Base-by-base conservation (phyloP, 2,888 invertebrate species). In the Plagodis dolabraria region DNA sequence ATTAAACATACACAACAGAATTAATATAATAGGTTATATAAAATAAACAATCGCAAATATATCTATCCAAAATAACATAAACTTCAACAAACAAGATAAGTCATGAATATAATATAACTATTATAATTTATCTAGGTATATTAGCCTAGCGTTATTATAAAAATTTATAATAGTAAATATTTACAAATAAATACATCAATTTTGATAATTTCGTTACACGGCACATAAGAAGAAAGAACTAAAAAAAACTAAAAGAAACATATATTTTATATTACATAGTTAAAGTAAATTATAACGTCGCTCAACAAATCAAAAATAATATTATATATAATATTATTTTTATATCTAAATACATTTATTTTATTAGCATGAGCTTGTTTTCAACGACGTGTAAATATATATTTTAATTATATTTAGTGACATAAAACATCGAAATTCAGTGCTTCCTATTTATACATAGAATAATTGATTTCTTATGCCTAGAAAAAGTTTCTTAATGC, bases 371-470 rank as follows among this genome's bases (percentile, higher is more conserved):
- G 74, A 76, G 72, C 76, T 71, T 69, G 68, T 69, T 8, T 40
- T 75, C 85, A 87, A 86, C 83, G 78, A 86, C 82, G 78, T 86
- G 83, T 90, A 89, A 85, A 88, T 89, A 87, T 86, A 87, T 60
- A 82, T 80, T 79, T 87, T 84, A 83, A 83, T 82, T 83, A 49
- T 50, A 55, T 74, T 79, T 80, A 67, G 90, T 90, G 90, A 85
- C 83, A 83, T 85, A 88, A 85, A 89, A 90, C 89, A 89, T 90
- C 85, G 83, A 89, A 89, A 86, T 87, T 90, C 90, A 90, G 90
- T 91, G 91, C 91, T 69, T 69, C 50, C 67, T 67, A 69, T 65
- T 63, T 58, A 22, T 22, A 22, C 10, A 64, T 63, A 65, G 60
- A 63, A 59, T 69, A 67, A 67, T 67, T 67, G 65, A 67, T 67